A percentile compares a stretch with the other conserved stretches of the same genome.
Evolutionary conservation across 2,113 vertebrate genomes (phyloP).

Genomic region (Dolichotis patagonum): DNA sequence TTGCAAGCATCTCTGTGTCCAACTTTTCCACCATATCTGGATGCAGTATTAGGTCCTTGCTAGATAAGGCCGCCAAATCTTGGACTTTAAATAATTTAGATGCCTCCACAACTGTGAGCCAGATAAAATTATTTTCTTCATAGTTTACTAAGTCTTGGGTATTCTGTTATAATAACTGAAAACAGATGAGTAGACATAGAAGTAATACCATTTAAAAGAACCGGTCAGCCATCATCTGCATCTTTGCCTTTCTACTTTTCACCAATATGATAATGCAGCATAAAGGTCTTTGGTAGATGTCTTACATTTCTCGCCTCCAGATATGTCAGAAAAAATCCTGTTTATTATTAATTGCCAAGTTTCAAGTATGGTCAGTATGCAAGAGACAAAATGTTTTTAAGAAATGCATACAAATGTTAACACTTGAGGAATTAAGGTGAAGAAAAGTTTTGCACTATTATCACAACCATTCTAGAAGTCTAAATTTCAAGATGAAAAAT

Average conservation of each 20-base stretch:
- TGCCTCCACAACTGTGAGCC: not conserved
- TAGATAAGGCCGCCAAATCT: not conserved
- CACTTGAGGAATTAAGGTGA: not conserved
- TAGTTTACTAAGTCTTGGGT: not conserved
- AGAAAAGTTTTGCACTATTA: not conserved
- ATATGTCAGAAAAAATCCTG: not conserved
- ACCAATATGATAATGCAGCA: not conserved
- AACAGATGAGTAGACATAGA: not conserved
- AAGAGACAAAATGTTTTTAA: too few relatives aligned
- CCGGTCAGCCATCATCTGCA: not conserved
- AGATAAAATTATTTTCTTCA: not conserved
- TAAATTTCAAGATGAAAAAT: conserved; percentile 22
- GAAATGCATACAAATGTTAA: not conserved
- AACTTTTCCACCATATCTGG: too few relatives aligned
- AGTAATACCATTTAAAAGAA: not conserved
- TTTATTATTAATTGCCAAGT: not conserved
- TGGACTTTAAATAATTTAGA: not conserved
- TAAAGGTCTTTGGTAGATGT: not conserved
- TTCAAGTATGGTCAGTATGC: not conserved
- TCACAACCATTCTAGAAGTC: not conserved
- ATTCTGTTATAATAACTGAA: not conserved
- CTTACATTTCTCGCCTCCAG: not conserved
- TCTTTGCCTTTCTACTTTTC: not conserved
- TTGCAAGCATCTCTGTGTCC: too few relatives aligned
- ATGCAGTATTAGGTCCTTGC: not conserved